Conservation (phyloP, 2,888 invertebrate species). For the Charanyca ferruginea region DNA sequence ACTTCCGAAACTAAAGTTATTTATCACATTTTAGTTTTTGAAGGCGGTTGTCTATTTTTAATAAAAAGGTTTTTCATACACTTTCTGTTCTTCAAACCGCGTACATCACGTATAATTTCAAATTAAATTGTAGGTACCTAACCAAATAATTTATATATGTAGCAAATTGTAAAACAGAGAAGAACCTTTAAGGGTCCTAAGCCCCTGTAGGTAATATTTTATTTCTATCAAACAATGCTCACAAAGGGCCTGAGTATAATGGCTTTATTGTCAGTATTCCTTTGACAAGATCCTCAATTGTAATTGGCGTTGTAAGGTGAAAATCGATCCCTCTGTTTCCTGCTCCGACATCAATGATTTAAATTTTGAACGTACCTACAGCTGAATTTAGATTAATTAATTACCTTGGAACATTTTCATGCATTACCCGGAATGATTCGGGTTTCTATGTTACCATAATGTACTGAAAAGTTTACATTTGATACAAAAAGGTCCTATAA, state of each 20-base stretch:
- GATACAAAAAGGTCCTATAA: not conserved
- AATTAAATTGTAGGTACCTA: not conserved
- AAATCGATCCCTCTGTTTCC: constrained; percentile 36
- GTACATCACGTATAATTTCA: not conserved
- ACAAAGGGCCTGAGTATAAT: constrained; percentile 46
- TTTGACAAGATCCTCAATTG: constrained; percentile 34
- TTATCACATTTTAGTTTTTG: too few species aligned
- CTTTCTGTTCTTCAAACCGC: too few species aligned
- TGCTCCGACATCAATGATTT: constrained; percentile 30
- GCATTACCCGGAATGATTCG: not conserved
- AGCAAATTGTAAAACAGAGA: constrained; percentile 9
- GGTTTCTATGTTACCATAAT: constrained; percentile 1
- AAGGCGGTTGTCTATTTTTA: too few species aligned
- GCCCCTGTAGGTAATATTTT: constrained; percentile 31
- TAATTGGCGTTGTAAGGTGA: constrained; percentile 49
- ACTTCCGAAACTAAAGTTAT: too few species aligned
- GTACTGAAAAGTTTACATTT: not conserved
- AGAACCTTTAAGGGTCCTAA: not conserved
- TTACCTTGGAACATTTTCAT: constrained; percentile 10
- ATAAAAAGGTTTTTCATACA: too few species aligned
- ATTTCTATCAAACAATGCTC: constrained; percentile 40
- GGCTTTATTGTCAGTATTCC: constrained; percentile 40
- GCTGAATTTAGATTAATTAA: constrained; percentile 39
- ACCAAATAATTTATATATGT: too few species aligned
- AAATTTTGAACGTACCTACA: constrained; percentile 12